Evolutionary conservation across 2,113 vertebrate species (phyloP).

Genomic region (Ellobius talpinus): DNA sequence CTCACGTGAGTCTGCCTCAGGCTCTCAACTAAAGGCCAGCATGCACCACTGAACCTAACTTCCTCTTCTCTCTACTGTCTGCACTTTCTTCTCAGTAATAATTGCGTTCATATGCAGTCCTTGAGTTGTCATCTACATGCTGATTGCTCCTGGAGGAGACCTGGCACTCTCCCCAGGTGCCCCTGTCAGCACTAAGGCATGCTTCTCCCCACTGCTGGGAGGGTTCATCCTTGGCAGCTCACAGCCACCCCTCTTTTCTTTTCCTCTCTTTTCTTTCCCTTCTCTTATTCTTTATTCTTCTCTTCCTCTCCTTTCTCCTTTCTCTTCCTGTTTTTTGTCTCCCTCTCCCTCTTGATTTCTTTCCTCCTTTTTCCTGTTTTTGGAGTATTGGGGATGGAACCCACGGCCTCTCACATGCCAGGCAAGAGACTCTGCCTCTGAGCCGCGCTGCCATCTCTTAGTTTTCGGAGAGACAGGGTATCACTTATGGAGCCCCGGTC

Average conservation of each 20-base stretch:
- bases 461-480: neutral
- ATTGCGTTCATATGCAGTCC: neutral
- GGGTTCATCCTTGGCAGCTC: neutral
- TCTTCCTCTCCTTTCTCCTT: too few species aligned
- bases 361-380: neutral
- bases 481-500: neutral
- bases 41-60: accelerated
- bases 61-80: neutral
- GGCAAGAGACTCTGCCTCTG: neutral
- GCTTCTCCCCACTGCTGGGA: neutral
- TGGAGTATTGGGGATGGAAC: too few species aligned
- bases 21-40: neutral
- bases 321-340: neutral
- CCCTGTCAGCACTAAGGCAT: neutral
- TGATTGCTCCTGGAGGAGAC: neutral
- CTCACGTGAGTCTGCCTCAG: neutral
- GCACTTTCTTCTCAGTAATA: neutral
- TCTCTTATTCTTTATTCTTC: too few species aligned
- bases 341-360: neutral
- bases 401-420: neutral
- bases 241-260: neutral
- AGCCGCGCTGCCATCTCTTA: neutral
- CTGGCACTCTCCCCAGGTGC: neutral
- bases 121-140: neutral
- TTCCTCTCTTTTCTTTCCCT: neutral